These are phyloP conservation scores for Datnioides undecimradiatus DNA, from an alignment of 2,113 vertebrate species.

Conservation along the genomic window DNA sequence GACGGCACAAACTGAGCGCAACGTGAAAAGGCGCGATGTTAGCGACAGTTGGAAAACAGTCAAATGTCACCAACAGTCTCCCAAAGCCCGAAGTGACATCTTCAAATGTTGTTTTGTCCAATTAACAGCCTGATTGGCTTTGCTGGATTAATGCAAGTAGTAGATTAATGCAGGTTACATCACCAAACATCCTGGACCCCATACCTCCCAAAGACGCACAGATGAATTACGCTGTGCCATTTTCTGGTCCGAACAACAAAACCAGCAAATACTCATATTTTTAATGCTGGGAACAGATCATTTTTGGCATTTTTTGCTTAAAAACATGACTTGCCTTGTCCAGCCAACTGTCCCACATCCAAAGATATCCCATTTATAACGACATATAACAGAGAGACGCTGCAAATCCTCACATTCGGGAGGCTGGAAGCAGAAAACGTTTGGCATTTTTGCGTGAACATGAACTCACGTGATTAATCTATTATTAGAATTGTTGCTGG, in stretches of 20 bases:
- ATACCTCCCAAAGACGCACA: neutral
- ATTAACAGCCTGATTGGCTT: neutral
- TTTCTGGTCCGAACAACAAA: neutral
- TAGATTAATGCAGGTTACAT: too few relatives aligned
- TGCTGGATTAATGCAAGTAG: neutral
- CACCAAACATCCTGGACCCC: neutral
- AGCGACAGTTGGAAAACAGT: neutral
- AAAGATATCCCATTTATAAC: neutral
- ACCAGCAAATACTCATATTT: neutral
- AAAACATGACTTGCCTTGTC: neutral
- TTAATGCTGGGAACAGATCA: neutral
- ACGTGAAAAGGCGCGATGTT: conserved; percentile 3
- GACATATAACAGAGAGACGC: neutral
- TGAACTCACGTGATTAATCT: neutral
- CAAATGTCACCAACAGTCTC: neutral
- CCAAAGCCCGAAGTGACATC: neutral
- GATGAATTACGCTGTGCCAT: neutral
- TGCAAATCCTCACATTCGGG: neutral
- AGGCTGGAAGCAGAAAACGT: neutral
- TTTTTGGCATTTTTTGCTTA: neutral
- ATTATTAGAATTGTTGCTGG: neutral
- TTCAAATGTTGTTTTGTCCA: neutral
- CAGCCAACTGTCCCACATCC: neutral
- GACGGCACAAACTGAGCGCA: neutral
- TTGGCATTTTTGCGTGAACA: neutral